Conservation (phyloP, 1,140 invertebrate genomes). For the Bilobella aurantiaca region DNA sequence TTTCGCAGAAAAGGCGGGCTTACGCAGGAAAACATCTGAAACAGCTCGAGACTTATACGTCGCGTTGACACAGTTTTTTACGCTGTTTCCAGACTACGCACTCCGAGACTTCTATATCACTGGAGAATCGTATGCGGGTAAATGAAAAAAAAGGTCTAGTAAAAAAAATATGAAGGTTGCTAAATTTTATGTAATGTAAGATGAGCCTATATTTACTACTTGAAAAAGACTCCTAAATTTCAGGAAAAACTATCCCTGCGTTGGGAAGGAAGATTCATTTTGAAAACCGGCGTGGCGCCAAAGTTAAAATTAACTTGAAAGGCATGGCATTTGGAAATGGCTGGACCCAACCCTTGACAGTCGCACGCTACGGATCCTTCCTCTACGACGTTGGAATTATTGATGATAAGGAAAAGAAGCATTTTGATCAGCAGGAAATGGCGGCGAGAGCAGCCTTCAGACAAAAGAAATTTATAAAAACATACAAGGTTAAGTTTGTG, state of each 20-base stretch:
- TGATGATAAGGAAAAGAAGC: constrained; percentile 39
- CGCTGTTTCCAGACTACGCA: constrained; percentile 39
- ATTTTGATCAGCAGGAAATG: constrained; percentile 39
- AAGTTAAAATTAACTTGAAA: constrained; percentile 26
- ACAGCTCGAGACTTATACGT: constrained; percentile 42
- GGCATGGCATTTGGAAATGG: constrained; percentile 48
- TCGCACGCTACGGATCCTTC: constrained; percentile 44
- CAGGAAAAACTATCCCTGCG: constrained; percentile 60
- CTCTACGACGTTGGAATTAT: constrained; percentile 45
- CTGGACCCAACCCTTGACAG: constrained; percentile 43
- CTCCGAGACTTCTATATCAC: constrained; percentile 41
- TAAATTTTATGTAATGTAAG: no score
- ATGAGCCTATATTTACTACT: no score
- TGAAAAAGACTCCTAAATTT: neutral
- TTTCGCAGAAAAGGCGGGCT: constrained; percentile 35
- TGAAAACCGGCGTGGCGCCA: constrained; percentile 42
- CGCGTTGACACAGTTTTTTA: constrained; percentile 43
- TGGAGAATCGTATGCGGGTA: constrained; percentile 40
- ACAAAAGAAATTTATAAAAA: no score
- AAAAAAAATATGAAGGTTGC: no score
- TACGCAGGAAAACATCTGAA: constrained; percentile 43
- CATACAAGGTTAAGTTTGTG: no score
- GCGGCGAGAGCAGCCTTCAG: no score
- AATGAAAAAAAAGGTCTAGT: neutral
- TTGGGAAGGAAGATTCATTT: constrained; percentile 62